phyloP scores from a whole-genome alignment of 2,113 vertebrate genomes.

The Sporophila hypoxantha region DNA sequence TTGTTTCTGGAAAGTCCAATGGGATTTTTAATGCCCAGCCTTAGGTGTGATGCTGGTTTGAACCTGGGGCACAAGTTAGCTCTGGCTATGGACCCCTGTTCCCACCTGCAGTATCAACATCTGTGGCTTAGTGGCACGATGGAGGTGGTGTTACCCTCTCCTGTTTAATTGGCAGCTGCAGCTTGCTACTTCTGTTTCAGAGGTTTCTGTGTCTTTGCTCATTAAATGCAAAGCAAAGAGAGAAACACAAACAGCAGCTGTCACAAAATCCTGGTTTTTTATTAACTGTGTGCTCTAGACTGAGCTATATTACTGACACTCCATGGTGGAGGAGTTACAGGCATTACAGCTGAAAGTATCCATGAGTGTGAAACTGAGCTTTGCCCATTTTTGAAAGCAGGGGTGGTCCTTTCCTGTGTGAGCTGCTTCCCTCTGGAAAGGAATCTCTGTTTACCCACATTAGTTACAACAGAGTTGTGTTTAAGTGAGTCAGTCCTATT shows the following conservation, averaged over 20 bases:
- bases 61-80: not conserved
- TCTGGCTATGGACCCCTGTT: not conserved
- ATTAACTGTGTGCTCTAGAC: not conserved
- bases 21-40: not conserved
- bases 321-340: not conserved
- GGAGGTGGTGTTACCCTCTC: not conserved
- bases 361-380: not conserved
- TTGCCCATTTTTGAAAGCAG: not conserved
- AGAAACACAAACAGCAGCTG: not conserved
- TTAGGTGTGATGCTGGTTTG: not conserved
- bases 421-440: not conserved
- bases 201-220: not conserved
- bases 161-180: not conserved
- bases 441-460: not conserved
- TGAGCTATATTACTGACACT: not conserved
- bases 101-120: not conserved
- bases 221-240: not conserved
- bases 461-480: not conserved
- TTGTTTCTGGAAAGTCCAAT: not conserved
- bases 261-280: not conserved
- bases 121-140: not conserved
- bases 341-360: not conserved
- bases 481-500: not conserved
- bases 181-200: not conserved
- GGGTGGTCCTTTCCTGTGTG: not conserved